phyloP scores from a whole-genome alignment of 2,113 vertebrate species.

The Odocoileus hemionus region DNA sequence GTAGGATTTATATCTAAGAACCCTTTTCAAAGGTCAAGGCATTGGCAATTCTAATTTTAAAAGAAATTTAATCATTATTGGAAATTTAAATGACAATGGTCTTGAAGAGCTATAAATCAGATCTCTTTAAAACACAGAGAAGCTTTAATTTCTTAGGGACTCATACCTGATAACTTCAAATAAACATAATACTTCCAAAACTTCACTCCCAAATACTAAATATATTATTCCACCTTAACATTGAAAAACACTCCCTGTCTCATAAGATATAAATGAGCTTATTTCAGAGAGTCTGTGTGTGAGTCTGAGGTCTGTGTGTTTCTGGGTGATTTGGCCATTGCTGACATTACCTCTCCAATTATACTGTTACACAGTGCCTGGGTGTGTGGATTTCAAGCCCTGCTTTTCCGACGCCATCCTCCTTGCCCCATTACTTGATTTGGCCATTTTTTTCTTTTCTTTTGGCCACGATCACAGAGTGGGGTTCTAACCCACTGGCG shows the following conservation, averaged over 20 bases:
- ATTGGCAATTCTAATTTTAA: slow-evolving; percentile 73
- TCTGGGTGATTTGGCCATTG: background rate
- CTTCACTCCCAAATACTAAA: background rate
- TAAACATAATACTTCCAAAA: background rate
- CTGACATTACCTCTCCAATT: background rate
- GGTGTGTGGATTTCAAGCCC: rapidly evolving
- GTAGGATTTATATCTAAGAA: slow-evolving; percentile 66
- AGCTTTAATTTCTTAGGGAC: slow-evolving; percentile 41
- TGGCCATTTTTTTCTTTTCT: background rate
- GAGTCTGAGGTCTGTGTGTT: background rate
- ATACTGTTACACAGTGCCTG: background rate
- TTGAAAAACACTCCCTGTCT: slow-evolving; percentile 26
- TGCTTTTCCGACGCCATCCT: background rate
- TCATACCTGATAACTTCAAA: slow-evolving; percentile 48
- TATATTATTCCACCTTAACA: slow-evolving; percentile 47
- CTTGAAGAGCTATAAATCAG: slow-evolving; percentile 67
- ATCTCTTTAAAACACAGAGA: slow-evolving; percentile 67
- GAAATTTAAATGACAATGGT: slow-evolving; percentile 70
- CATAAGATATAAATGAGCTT: background rate
- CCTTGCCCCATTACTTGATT: background rate
- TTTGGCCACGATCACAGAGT: background rate
- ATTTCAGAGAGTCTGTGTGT: background rate
- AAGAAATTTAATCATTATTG: slow-evolving; percentile 57
- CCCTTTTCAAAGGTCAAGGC: slow-evolving; percentile 59
- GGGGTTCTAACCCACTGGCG: background rate